phyloP scores from a whole-genome alignment of 2,113 vertebrate species.

The Aspiorhynchus laticeps region DNA sequence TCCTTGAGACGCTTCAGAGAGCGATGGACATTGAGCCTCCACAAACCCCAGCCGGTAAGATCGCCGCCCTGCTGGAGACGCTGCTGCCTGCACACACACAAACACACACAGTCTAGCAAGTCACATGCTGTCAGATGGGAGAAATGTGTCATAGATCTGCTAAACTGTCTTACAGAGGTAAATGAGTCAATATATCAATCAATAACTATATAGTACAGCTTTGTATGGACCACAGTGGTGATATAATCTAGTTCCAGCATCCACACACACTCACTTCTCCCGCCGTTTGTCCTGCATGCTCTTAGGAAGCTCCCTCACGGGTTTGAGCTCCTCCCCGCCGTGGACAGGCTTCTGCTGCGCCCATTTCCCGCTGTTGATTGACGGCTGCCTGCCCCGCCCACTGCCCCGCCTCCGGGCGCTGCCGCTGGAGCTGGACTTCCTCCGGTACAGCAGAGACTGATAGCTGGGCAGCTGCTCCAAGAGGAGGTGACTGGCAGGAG shows the following conservation, averaged over 20 bases:
- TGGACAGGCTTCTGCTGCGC: slow-evolving; percentile 50
- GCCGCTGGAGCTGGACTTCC: slow-evolving; percentile 63
- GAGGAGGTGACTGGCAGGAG: slow-evolving; percentile 72
- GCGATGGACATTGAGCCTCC: slow-evolving; percentile 75
- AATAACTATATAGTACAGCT: too few relatives aligned
- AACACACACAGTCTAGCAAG: neutral
- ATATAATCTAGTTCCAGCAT: too few relatives aligned
- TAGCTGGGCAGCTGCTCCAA: slow-evolving; percentile 93
- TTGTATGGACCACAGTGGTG: too few relatives aligned
- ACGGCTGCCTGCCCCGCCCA: slow-evolving; percentile 56
- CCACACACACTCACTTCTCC: slow-evolving; percentile 71
- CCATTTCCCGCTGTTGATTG: slow-evolving; percentile 57
- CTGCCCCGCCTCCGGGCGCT: slow-evolving; percentile 59
- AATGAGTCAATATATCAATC: too few relatives aligned
- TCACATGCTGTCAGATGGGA: too few relatives aligned
- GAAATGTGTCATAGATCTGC: too few relatives aligned
- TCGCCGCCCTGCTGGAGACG: slow-evolving; percentile 60
- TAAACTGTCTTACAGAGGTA: too few relatives aligned
- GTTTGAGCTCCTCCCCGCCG: slow-evolving; percentile 33
- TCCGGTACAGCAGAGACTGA: slow-evolving; percentile 80
- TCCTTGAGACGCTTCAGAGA: slow-evolving; percentile 74
- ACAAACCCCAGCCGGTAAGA: slow-evolving; percentile 76
- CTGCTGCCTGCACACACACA: slow-evolving; percentile 58
- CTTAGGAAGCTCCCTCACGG: slow-evolving; percentile 71
- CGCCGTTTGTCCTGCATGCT: slow-evolving; percentile 82